phyloP scores from a whole-genome alignment of 2,888 invertebrate species.

The Mesochorus sp. region DNA sequence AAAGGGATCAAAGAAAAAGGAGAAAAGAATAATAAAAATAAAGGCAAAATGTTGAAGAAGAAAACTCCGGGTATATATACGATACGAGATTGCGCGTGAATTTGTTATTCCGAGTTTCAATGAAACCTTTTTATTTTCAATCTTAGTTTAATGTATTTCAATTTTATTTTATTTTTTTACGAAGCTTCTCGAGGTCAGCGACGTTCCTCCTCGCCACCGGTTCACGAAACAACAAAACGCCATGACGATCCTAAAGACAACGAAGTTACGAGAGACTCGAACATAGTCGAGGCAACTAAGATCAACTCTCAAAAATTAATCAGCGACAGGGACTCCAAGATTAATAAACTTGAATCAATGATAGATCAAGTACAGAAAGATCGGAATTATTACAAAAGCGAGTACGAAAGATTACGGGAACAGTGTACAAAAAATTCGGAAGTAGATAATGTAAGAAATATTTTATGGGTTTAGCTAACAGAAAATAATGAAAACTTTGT shows the following conservation, averaged over 20 bases:
- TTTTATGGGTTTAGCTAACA: conserved; percentile 29
- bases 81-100: background rate
- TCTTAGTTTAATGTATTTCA: background rate
- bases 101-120: background rate
- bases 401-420: conserved; percentile 82
- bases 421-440: conserved; percentile 77
- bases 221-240: conserved; percentile 42
- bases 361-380: conserved; percentile 81
- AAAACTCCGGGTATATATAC: conserved; percentile 68
- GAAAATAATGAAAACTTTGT: conserved; percentile 29
- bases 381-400: conserved; percentile 83
- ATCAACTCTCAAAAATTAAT: conserved; percentile 35
- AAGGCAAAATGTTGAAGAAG: conserved; percentile 64
- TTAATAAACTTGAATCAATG: conserved; percentile 71
- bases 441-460: conserved; percentile 75
- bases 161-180: conserved; percentile 1
- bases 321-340: conserved; percentile 66
- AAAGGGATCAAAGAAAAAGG: conserved; percentile 64
- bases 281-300: conserved; percentile 36
- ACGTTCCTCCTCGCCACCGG: conserved; percentile 56
- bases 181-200: conserved; percentile 57
- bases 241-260: conserved; percentile 36
- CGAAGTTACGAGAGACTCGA: conserved; percentile 63
- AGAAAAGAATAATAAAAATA: conserved; percentile 70
- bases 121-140: background rate